These are phyloP conservation scores for Hirundo rustica DNA, from an alignment of 2,797 vertebrate genomes.

Conservation along the genomic window DNA sequence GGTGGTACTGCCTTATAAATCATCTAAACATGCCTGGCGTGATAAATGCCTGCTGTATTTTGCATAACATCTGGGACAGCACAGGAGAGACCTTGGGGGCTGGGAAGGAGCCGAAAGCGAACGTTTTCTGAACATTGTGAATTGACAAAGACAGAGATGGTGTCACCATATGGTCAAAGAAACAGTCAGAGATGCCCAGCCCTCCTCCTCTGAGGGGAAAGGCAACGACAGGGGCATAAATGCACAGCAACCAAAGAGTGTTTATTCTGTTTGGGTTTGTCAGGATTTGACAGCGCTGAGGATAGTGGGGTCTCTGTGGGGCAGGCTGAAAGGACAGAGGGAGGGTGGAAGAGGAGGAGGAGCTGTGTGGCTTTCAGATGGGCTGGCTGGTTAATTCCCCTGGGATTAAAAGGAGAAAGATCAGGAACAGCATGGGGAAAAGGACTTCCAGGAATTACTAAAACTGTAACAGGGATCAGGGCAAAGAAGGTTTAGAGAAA, in stretches of 20 bases:
- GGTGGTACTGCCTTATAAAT: constrained; percentile 62
- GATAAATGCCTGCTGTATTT: constrained; percentile 62
- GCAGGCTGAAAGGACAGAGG: neutral
- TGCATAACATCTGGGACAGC: constrained; percentile 66
- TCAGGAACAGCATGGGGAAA: neutral
- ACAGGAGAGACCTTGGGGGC: constrained; percentile 10
- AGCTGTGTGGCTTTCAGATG: neutral
- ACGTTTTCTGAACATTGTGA: neutral
- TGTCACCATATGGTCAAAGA: constrained; percentile 50
- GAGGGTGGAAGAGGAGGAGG: neutral
- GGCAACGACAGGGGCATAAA: neutral
- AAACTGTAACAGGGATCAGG: neutral
- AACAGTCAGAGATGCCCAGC: neutral
- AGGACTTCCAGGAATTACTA: neutral
- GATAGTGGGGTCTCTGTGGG: neutral
- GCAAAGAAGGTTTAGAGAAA: neutral
- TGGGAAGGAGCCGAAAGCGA: constrained; percentile 32
- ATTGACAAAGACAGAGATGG: constrained; percentile 38
- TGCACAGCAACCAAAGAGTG: neutral
- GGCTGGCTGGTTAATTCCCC: neutral
- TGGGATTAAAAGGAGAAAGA: neutral
- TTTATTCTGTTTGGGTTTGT: neutral
- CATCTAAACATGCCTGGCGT: constrained; percentile 53
- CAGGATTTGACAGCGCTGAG: neutral
- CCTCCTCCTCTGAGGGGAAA: neutral